phyloP scores from a whole-genome alignment of 2,888 invertebrate species.

The Omphaloscelis lunosa region DNA sequence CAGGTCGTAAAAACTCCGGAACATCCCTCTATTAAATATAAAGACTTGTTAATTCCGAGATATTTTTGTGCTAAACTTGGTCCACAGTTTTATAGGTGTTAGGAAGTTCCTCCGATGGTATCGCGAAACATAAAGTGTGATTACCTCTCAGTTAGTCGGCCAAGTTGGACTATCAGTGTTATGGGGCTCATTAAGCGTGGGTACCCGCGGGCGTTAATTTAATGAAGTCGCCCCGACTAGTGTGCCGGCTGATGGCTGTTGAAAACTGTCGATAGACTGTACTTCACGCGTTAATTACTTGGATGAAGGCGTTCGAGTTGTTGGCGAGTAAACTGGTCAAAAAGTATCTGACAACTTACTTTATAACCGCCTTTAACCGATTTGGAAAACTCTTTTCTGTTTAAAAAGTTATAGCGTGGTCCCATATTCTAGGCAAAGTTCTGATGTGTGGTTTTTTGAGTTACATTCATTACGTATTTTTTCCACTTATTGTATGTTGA shows the following conservation, averaged over 20 bases:
- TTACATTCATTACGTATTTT: too few species aligned
- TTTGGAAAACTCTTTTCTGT: too few species aligned
- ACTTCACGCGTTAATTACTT: conserved; percentile 48
- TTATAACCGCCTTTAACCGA: background rate
- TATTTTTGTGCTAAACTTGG: conserved; percentile 57
- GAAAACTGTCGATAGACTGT: conserved; percentile 58
- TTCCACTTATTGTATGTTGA: too few species aligned
- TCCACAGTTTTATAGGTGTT: conserved; percentile 60
- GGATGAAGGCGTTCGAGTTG: conserved; percentile 21
- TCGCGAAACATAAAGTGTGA: conserved; percentile 60
- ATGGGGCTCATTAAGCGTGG: conserved; percentile 59
- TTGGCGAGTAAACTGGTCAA: conserved; percentile 31
- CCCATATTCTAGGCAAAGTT: too few species aligned
- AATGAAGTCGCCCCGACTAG: conserved; percentile 62
- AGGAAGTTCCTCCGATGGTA: conserved; percentile 59
- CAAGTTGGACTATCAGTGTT: conserved; percentile 61
- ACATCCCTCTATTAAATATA: conserved; percentile 62
- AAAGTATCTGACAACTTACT: conserved; percentile 8
- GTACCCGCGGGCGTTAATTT: conserved; percentile 60
- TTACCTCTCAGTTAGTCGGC: conserved; percentile 60
- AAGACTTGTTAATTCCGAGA: conserved; percentile 64
- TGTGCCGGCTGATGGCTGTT: conserved; percentile 51
- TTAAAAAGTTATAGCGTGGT: too few species aligned
- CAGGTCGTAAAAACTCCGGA: conserved; percentile 61
- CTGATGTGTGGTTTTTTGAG: too few species aligned